These are phyloP conservation scores for Hirtodrosophila cameraria DNA, from an alignment of 2,888 invertebrate species.

Conservation along the genomic window DNA sequence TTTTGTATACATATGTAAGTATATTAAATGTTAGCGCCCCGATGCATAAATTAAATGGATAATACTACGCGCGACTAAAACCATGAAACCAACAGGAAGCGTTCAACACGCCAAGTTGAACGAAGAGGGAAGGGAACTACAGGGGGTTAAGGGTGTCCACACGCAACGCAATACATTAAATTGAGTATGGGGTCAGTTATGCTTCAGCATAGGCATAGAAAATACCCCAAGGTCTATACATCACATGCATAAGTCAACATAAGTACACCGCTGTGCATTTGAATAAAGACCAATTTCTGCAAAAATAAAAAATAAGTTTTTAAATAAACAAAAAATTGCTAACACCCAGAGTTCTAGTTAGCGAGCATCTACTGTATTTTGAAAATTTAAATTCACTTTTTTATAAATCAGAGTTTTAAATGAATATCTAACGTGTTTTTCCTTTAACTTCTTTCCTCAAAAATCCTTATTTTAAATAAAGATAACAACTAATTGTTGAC, in stretches of 20 bases:
- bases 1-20: slow-evolving; percentile 7
- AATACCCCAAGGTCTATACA: slow-evolving; percentile 15
- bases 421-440: too few relatives aligned
- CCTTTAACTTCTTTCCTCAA: too few relatives aligned
- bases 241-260: not conserved
- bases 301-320: too few relatives aligned
- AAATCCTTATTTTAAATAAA: too few relatives aligned
- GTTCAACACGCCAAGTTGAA: slow-evolving; percentile 5
- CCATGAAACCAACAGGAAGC: slow-evolving; percentile 33
- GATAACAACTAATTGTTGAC: too few relatives aligned
- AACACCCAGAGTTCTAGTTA: too few relatives aligned
- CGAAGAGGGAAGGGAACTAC: not conserved
- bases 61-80: slow-evolving; percentile 1
- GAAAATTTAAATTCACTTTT: too few relatives aligned
- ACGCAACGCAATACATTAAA: slow-evolving; percentile 48
- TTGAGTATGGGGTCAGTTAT: slow-evolving; percentile 37
- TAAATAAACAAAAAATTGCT: too few relatives aligned
- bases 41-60: slow-evolving; percentile 29
- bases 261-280: too few relatives aligned
- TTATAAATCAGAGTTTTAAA: too few relatives aligned
- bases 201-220: slow-evolving; percentile 17
- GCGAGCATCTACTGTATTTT: too few relatives aligned
- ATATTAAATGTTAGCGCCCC: slow-evolving; percentile 26
- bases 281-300: too few relatives aligned
- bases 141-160: slow-evolving; percentile 8